Percentiles rank a stretch among this genome's conserved stretches.
These are phyloP conservation scores for Mesoligia furuncula DNA, from an alignment of 2,888 invertebrate genomes.

Conservation along the genomic window DNA sequence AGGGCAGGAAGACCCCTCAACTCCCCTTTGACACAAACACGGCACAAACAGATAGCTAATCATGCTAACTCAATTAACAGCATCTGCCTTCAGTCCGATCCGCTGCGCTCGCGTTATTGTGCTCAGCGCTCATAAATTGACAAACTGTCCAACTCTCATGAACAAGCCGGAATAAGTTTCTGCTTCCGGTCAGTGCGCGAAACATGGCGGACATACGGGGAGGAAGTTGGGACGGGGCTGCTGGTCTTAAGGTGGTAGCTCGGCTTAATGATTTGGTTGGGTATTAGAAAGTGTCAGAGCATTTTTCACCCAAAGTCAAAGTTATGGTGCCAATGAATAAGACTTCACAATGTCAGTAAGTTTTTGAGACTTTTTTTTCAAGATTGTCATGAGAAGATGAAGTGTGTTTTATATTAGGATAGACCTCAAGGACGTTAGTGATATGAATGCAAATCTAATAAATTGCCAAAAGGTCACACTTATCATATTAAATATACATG, in stretches of 20 bases:
- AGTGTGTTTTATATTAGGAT: too few species aligned
- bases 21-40: constrained; percentile 30
- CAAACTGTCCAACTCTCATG: constrained; percentile 89
- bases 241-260: not conserved
- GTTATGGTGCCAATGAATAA: too few species aligned
- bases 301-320: too few species aligned
- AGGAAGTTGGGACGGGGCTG: constrained; percentile 42
- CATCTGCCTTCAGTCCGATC: constrained; percentile 81
- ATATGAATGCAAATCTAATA: too few species aligned
- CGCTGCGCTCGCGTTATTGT: constrained; percentile 78
- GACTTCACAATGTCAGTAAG: too few species aligned
- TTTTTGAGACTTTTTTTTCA: too few species aligned
- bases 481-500: too few species aligned
- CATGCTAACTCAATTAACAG: constrained; percentile 81
- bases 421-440: too few species aligned
- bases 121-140: constrained; percentile 87
- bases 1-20: not conserved
- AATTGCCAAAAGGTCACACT: too few species aligned
- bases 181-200: constrained; percentile 89
- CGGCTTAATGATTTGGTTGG: too few species aligned
- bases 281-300: too few species aligned
- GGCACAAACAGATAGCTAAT: constrained; percentile 66
- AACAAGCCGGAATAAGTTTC: constrained; percentile 88
- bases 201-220: constrained; percentile 74
- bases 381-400: too few species aligned